phyloP scores from a whole-genome alignment of 2,888 invertebrate species.

The Pachliopta kotzebuea region DNA sequence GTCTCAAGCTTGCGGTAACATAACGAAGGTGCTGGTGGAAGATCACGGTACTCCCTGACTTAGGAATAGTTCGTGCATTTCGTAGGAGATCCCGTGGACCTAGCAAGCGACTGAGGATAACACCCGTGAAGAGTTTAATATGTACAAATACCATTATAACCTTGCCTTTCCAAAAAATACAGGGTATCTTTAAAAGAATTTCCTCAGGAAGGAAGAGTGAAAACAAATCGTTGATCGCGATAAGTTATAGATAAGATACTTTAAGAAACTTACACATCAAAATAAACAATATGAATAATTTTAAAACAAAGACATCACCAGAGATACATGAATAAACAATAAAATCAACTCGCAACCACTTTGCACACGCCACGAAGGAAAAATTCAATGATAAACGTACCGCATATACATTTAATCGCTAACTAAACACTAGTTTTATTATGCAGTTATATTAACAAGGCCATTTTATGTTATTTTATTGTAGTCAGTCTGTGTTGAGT shows the following conservation, averaged over 20 bases:
- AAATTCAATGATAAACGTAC: conserved; percentile 10
- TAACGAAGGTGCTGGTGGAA: too few species aligned
- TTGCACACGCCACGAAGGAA: conserved; percentile 4
- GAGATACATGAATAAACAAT: conserved; percentile 10
- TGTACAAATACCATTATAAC: too few species aligned
- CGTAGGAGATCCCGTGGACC: too few species aligned
- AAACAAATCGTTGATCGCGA: background rate
- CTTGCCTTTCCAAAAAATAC: too few species aligned
- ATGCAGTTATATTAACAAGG: conserved; percentile 2
- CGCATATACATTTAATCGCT: conserved; percentile 5
- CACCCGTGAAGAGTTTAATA: too few species aligned
- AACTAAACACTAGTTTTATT: conserved; percentile 7
- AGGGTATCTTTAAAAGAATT: too few species aligned
- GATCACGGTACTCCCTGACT: too few species aligned
- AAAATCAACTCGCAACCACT: conserved; percentile 5
- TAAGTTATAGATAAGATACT: background rate
- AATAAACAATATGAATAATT: conserved; percentile 1
- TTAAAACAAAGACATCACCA: conserved; percentile 5
- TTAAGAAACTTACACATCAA: background rate
- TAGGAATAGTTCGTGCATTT: too few species aligned
- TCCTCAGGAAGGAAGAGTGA: too few species aligned
- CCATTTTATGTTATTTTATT: background rate
- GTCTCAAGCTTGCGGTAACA: too few species aligned
- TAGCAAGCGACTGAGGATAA: too few species aligned
- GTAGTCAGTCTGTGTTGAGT: background rate